Base-by-base conservation (phyloP, 92 coral and sea anemone genomes). In the Heliopora coerulea region DNA sequence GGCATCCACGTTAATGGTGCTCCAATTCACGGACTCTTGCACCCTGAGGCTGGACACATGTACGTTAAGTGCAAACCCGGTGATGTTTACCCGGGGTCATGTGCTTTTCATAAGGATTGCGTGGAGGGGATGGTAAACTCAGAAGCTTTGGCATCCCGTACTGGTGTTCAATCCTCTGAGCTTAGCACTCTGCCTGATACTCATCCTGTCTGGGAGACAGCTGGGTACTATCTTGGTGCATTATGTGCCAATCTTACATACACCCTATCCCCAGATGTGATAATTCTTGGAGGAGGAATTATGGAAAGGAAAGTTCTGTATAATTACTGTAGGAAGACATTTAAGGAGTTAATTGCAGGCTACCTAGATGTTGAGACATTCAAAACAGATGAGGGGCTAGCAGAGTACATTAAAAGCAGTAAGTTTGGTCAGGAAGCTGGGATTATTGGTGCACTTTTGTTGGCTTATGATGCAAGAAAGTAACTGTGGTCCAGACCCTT, bases 31-130 rank as follows among this genome's bases (percentile, higher is more conserved):
- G 97, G 97, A 32, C 81, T 91, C 31, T 63, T 91, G 62, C 97
- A 91, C 86, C 97, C 96, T 10, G 97, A 91, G 56, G 97, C 87
- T 2, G 97, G 92, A 8, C 96, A 91, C 65, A 89, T 89, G 75
- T 56, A 89, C 41, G 88, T 91, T 12, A 90, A 91, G 0, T 72
- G 77, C 34, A 80, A 67, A 84, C 83, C 89, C 24, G 96, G 96
- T 11, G 97, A 89, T 60, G 82, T 70, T 15, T 91, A 84, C 82
- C 75, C 86, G 13, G 90, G 97, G 31, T 82, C 88, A 40, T 91
- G 97, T 62, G 70, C 75, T 17, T 91, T 54, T 66, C 97, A 91
- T 49, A 76, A 83, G 23, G 74, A 81, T 82, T 91, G 96, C 40
- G 88, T 91, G 32, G 97, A 91, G 60, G 97, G 97, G 7, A 85